Conservation (phyloP, 2,888 invertebrate species). For the Strigamia maritima region DNA sequence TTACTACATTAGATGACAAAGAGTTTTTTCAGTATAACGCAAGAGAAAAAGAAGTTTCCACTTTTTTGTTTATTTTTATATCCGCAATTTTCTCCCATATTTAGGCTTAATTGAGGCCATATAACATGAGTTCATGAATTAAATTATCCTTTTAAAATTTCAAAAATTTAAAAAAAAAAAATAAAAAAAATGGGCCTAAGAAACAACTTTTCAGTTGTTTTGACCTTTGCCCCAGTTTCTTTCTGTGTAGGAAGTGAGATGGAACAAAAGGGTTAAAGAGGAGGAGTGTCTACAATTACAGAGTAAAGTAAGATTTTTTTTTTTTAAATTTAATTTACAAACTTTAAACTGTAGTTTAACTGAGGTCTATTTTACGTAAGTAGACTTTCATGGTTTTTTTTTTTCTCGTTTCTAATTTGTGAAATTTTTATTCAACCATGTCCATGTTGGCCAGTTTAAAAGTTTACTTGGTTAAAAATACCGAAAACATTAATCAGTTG, state of each 20-base stretch:
- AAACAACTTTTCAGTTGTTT: not conserved
- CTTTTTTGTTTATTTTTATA: not conserved
- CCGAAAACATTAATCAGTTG: too few species aligned
- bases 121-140: not conserved
- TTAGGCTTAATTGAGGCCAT: slow-evolving; percentile 12
- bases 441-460: too few species aligned
- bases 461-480: too few species aligned
- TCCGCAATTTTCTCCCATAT: not conserved
- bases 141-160: slow-evolving; percentile 12
- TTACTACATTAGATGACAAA: not conserved
- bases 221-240: slow-evolving; percentile 14
- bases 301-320: not conserved
- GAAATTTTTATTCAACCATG: too few species aligned
- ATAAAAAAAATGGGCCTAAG: not conserved
- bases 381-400: too few species aligned
- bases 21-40: too few species aligned
- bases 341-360: too few species aligned
- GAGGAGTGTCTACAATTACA: slow-evolving; percentile 9
- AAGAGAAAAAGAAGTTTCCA: too few species aligned
- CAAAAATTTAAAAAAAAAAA: not conserved
- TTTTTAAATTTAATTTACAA: too few species aligned
- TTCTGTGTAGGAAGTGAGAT: slow-evolving; percentile 27
- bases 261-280: slow-evolving; percentile 24
- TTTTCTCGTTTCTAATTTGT: too few species aligned
- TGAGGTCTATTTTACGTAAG: too few species aligned